Conservation (phyloP, 2,113 vertebrate species). For the Phoenicopterus ruber region DNA sequence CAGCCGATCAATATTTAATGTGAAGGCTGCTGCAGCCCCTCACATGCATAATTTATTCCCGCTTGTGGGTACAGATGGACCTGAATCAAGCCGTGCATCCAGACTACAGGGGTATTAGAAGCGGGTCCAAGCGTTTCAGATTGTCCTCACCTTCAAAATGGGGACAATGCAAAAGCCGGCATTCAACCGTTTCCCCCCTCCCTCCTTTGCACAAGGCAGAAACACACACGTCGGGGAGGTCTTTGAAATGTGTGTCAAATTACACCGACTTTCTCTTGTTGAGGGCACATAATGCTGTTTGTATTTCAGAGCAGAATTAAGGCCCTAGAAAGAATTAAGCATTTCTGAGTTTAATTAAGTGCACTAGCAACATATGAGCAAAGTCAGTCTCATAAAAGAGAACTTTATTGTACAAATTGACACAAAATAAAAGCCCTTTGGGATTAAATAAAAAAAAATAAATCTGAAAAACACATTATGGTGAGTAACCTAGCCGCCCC, state of each 20-base stretch:
- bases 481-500: neutral
- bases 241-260: constrained; percentile 11
- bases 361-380: neutral
- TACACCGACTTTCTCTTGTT: neutral
- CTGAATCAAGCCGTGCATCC: neutral
- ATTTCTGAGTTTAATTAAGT: constrained; percentile 26
- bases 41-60: constrained; percentile 61
- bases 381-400: neutral
- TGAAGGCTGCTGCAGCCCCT: constrained; percentile 44
- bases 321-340: neutral
- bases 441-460: neutral
- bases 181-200: neutral
- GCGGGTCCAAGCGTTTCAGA: neutral
- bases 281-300: neutral
- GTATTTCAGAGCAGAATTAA: neutral
- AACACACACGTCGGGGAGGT: neutral
- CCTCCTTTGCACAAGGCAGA: neutral
- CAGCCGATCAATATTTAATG: constrained; percentile 65
- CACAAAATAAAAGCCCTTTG: constrained; percentile 17
- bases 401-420: constrained; percentile 14
- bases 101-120: neutral
- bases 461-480: neutral
- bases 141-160: neutral
- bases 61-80: constrained; percentile 57
- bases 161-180: neutral